These are phyloP conservation scores for Drosophila diplacantha DNA, from an alignment of 2,888 invertebrate species.

Conservation along the genomic window DNA sequence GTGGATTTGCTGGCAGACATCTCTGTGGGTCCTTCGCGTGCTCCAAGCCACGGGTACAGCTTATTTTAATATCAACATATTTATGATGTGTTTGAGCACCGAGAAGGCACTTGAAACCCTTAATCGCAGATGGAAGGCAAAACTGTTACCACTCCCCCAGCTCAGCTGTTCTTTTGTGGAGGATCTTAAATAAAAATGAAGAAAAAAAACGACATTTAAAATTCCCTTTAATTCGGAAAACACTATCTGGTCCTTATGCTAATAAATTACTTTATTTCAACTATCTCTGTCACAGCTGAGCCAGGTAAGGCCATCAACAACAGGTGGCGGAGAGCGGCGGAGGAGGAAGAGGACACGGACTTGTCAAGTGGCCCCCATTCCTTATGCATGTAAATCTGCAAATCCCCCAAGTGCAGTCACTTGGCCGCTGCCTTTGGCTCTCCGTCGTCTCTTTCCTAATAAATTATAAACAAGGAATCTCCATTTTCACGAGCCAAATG, in stretches of 20 bases:
- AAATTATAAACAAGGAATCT: slow-evolving; percentile 41
- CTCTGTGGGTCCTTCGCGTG: slow-evolving; percentile 1
- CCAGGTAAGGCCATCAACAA: slow-evolving; percentile 3
- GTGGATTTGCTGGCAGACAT: slow-evolving; percentile 37
- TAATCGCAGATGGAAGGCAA: slow-evolving; percentile 18
- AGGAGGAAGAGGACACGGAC: slow-evolving; percentile 3
- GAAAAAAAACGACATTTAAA: not conserved
- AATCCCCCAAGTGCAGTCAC: slow-evolving; percentile 53
- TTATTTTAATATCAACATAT: slow-evolving; percentile 40
- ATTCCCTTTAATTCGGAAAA: not conserved
- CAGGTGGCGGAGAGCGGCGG: slow-evolving; percentile 3
- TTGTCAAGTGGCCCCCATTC: slow-evolving; percentile 33
- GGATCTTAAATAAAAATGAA: not conserved
- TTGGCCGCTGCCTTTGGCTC: slow-evolving; percentile 3
- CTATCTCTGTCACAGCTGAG: slow-evolving; percentile 7
- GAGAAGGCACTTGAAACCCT: slow-evolving; percentile 11
- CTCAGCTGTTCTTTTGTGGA: slow-evolving; percentile 8
- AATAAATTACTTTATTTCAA: slow-evolving; percentile 7
- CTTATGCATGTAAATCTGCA: slow-evolving; percentile 57
- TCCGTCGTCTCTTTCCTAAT: slow-evolving; percentile 3
- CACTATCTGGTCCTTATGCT: not conserved
- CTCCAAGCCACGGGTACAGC: slow-evolving; percentile 10
- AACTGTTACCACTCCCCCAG: slow-evolving; percentile 5
- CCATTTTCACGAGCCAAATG: slow-evolving; percentile 32
- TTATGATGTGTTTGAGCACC: slow-evolving; percentile 30